A percentile compares a stretch with the other conserved stretches of the same genome.
These are phyloP conservation scores for Synergus laeviventris DNA, from an alignment of 2,888 invertebrate species.

Conservation along the genomic window DNA sequence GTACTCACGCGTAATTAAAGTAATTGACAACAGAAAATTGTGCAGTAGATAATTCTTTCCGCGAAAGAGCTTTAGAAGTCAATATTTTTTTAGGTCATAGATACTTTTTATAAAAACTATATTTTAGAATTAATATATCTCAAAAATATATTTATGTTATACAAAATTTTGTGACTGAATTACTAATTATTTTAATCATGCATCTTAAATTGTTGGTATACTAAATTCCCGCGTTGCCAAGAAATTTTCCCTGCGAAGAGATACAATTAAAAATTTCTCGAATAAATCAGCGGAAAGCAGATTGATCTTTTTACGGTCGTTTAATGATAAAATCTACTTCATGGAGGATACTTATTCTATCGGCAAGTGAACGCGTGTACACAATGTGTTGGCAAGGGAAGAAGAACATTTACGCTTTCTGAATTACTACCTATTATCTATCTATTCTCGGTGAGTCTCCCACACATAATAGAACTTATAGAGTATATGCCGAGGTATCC, in stretches of 20 bases:
- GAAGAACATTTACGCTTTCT: slow-evolving; percentile 51
- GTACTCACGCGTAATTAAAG: no score
- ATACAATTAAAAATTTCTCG: slow-evolving; percentile 24
- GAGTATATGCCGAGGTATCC: slow-evolving; percentile 1
- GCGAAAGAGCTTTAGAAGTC: no score
- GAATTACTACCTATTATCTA: slow-evolving; percentile 50
- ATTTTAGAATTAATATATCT: neutral
- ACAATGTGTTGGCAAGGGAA: slow-evolving; percentile 44
- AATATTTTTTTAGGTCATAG: no score
- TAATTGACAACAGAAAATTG: no score
- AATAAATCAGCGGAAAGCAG: slow-evolving; percentile 55
- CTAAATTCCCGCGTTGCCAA: neutral
- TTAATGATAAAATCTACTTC: slow-evolving; percentile 47
- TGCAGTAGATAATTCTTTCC: no score
- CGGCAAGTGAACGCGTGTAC: slow-evolving; percentile 47
- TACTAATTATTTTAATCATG: neutral
- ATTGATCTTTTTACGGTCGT: slow-evolving; percentile 53
- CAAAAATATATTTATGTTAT: neutral
- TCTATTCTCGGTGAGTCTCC: slow-evolving; percentile 47
- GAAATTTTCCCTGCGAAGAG: neutral
- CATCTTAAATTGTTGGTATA: neutral
- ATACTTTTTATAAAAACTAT: no score
- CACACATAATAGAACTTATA: slow-evolving; percentile 26
- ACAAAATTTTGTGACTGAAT: neutral
- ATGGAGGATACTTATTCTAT: slow-evolving; percentile 47